Evolutionary conservation across 2,888 invertebrate species (phyloP).

Genomic region (Cybosia mesomella): DNA sequence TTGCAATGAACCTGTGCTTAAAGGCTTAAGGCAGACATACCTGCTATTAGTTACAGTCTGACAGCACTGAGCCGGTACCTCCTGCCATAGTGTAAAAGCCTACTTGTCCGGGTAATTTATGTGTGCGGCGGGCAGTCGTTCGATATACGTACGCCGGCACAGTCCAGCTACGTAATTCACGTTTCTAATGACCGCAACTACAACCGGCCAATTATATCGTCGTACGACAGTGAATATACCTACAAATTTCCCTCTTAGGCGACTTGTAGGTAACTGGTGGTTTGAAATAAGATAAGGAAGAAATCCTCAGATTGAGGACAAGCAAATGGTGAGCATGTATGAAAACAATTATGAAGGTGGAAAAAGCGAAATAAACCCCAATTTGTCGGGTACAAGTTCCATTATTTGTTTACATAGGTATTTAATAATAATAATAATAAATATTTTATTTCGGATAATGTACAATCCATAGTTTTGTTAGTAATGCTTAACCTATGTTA

Average conservation of each 20-base stretch:
- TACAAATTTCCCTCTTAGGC: slow-evolving; percentile 3
- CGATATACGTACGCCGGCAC: slow-evolving; percentile 40
- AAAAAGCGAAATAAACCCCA: no score
- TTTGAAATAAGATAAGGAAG: neutral
- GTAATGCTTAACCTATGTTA: no score
- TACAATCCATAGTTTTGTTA: no score
- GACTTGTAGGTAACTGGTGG: neutral
- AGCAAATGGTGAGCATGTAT: no score
- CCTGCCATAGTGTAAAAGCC: slow-evolving; percentile 45
- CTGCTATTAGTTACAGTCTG: slow-evolving; percentile 32
- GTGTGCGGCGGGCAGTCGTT: slow-evolving; percentile 42
- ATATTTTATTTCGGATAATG: no score
- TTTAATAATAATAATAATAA: no score
- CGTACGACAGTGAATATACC: slow-evolving; percentile 1
- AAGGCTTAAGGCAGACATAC: neutral
- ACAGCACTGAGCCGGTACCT: slow-evolving; percentile 46
- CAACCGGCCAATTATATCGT: slow-evolving; percentile 16
- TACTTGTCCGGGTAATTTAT: slow-evolving; percentile 50
- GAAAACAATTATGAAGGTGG: no score
- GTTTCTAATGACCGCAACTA: slow-evolving; percentile 47
- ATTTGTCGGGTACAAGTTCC: no score
- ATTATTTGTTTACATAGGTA: no score
- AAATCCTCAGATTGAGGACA: neutral
- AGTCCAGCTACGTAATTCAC: slow-evolving; percentile 39
- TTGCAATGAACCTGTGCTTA: neutral